Evolutionary conservation across 2,797 vertebrate genomes (phyloP), one percentile per base, ranked within the genome.

Genomic region (Coilia nasus): DNA sequence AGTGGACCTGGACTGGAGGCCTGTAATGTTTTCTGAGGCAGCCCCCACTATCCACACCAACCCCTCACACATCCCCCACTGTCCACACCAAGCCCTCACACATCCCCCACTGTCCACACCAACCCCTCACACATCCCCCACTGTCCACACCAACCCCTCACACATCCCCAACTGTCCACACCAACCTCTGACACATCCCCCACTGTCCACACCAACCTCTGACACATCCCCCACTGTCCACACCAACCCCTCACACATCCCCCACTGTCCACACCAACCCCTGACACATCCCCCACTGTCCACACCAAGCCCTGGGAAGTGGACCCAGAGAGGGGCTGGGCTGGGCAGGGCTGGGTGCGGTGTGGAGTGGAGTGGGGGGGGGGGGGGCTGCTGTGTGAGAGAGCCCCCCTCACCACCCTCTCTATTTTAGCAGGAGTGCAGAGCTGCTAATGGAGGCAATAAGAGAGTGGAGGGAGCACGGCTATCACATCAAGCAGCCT

Each of bases 361-460:
- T 47, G n/a, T 41, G 35, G 50, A 9, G 2, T 54, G 50, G 7
- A 7, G 2, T 9, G 50, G 7, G 71, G 5, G 5, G 35, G 6
- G 60, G n/a, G 17, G 17, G 6, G 14, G 35, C 35, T 41, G 35
- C 2, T 54, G 50, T 54, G 50, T 54, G 50, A 54, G 19, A 28
- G 23, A 57, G 46, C 47, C 85, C 41, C 71, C 5, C 71, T 78
- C 85, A 56, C 82, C 23, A 78, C 83, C 46, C 41, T 64, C 60
- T 85, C 71, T 81, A 9, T 78, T 81, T 83, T 35, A 44, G 54
- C 54, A 81, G 44, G 46, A 83, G 78, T 78, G 17, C 28, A 82
- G 44, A 56, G 59, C 62, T 23, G 83, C 82, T 87, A 87, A 86
- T 82, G 82, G 41, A 88, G 60, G 60, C 81, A 60, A 81, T 85